Base-by-base conservation (phyloP, 1,140 invertebrate genomes). In the Mesaphorura yosii region DNA sequence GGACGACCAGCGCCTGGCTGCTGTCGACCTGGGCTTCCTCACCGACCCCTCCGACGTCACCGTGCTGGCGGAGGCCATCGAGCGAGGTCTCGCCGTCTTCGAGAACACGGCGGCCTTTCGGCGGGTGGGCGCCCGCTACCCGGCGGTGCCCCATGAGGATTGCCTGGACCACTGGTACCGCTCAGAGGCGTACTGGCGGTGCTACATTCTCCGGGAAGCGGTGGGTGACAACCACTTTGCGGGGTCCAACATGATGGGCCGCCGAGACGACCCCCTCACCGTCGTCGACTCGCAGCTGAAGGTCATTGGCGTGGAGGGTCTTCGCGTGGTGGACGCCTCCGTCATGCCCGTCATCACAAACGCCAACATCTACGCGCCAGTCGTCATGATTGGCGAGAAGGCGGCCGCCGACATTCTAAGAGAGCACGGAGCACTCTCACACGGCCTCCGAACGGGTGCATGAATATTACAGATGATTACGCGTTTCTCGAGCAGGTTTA, bases 231-330 rank as follows among this genome's bases (percentile, higher is more conserved):
- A 47, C n/a, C 42, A 54, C 34, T 37, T 25, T 14, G 45, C 19
- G 5, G 51, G 51, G 2, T 46, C 51, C 7, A 46, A 44, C 27
- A 17, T 46, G 1, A 54, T 54, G 52, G 52, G 52, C 2, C 28
- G 25, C 26, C 19, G 20, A 19, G 12, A 10, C 10, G 42, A 53
- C 20, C 27, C 42, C 15, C 27, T 46, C 17, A 29, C 31, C 22
- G 52, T 54, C 22, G 44, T 54, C 0, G 52, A 54, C 20, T 39
- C 52, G 0, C 29, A 23, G 19, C 25, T 54, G 34, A 47, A n/a
- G n/a, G n/a, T n/a, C n/a, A n/a, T n/a, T n/a, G n/a, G n/a, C n/a
- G n/a, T n/a, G n/a, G n/a, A n/a, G 29, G 37, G 52, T 54, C 14
- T 17, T 6, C 44, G 52, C 1, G 45, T 48, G 4, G 22, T 23